Evolutionary conservation across 2,797 vertebrate genomes (phyloP).

Genomic region (Lutjanus campechanus): DNA sequence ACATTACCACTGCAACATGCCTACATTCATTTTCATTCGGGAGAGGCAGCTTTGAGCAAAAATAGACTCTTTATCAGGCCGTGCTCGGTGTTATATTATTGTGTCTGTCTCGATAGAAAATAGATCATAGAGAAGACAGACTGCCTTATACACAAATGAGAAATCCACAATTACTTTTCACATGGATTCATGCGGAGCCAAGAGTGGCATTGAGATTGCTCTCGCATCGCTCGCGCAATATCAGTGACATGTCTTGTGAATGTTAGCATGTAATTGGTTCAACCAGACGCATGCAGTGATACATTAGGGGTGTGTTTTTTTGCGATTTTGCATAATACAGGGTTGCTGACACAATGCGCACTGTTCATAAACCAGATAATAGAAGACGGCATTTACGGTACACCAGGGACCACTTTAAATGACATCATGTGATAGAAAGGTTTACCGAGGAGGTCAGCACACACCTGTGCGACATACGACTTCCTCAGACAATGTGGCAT

Average conservation of each 20-base stretch:
- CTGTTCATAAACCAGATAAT: conserved; percentile 84
- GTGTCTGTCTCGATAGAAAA: conserved; percentile 75
- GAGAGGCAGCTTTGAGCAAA: conserved; percentile 76
- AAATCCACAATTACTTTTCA: conserved; percentile 82
- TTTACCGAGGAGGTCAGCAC: conserved; percentile 73
- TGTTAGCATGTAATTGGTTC: conserved; percentile 80
- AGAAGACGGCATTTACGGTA: conserved; percentile 67
- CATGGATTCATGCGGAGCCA: conserved; percentile 66
- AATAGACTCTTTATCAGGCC: conserved; percentile 80
- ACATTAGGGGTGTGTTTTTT: conserved; percentile 51
- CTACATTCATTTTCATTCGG: conserved; percentile 83
- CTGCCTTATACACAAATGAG: conserved; percentile 76
- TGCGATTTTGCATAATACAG: conserved; percentile 52
- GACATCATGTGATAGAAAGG: conserved; percentile 75
- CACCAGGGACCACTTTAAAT: conserved; percentile 77
- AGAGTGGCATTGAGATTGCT: conserved; percentile 69
- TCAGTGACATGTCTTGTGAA: conserved; percentile 74
- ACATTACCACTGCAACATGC: conserved; percentile 80
- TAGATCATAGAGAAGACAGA: conserved; percentile 78
- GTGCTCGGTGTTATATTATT: conserved; percentile 74
- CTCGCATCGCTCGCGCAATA: conserved; percentile 52
- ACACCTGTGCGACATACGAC: conserved; percentile 77
- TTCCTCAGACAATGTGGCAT: conserved; percentile 86
- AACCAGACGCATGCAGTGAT: conserved; percentile 55
- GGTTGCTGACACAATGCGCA: conserved; percentile 53